Conservation (phyloP, 2,797 vertebrate species). For the Gadopsis marmoratus region DNA sequence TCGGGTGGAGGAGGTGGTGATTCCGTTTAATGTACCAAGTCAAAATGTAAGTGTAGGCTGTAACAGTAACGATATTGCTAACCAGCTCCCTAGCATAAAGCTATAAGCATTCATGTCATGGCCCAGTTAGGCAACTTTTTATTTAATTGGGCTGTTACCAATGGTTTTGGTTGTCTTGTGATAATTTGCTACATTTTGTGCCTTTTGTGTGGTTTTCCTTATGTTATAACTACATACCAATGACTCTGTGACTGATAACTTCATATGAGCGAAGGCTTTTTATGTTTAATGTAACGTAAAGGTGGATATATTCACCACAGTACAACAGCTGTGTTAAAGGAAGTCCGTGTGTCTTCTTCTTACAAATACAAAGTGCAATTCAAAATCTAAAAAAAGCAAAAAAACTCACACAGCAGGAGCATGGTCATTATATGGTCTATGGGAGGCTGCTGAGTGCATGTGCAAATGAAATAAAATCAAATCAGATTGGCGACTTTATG, state of each 20-base stretch:
- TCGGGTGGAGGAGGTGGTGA: not conserved
- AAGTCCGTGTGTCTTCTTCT: not conserved
- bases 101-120: not conserved
- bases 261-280: too few species aligned
- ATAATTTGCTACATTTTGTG: not conserved
- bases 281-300: too few species aligned
- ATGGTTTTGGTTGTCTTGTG: not conserved
- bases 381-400: too few species aligned
- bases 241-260: too few species aligned
- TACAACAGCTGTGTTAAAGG: not conserved
- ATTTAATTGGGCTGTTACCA: not conserved
- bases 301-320: not conserved
- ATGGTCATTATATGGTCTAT: not conserved
- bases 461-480: not conserved
- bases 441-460: not conserved
- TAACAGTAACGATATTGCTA: not conserved
- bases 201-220: not conserved
- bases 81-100: not conserved
- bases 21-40: too few species aligned
- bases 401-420: too few species aligned
- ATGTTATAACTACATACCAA: not conserved
- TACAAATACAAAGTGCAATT: not conserved
- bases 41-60: too few species aligned
- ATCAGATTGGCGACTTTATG: not conserved
- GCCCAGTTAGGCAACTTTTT: not conserved